Percentiles rank a stretch among this genome's conserved stretches.
Evolutionary conservation across 2,888 invertebrate genomes (phyloP).

Genomic region (Plusia festucae): DNA sequence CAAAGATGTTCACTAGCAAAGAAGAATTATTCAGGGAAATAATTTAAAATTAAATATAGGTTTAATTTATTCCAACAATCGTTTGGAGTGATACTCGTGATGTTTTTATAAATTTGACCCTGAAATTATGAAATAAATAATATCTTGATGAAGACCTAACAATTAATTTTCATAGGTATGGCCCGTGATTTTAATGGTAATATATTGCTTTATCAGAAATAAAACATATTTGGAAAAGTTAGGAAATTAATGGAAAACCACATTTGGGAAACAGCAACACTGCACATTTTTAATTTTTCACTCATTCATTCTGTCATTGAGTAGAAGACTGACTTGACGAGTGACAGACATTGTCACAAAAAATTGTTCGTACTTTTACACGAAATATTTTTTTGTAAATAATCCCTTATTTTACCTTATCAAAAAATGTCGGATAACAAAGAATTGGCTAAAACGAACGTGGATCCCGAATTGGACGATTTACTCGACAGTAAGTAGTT

Average conservation of each 20-base stretch:
- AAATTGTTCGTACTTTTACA: conserved; percentile 45
- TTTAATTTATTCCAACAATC: too few relatives aligned
- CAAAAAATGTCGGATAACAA: conserved; percentile 83
- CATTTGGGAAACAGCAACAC: conserved; percentile 11
- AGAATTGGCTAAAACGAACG: conserved; percentile 75
- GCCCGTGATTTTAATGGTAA: too few relatives aligned
- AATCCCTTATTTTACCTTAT: conserved; percentile 24
- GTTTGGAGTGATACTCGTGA: too few relatives aligned
- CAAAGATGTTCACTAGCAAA: background rate
- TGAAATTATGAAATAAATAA: too few relatives aligned
- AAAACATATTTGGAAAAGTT: background rate
- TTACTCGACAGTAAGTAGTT: conserved; percentile 92
- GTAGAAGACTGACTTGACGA: background rate
- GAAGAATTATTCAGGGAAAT: too few relatives aligned
- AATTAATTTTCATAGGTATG: too few relatives aligned
- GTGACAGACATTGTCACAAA: conserved; percentile 40
- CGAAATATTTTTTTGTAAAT: conserved; percentile 50
- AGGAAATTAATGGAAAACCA: conserved; percentile 6
- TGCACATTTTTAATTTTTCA: too few relatives aligned
- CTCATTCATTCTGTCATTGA: conserved; percentile 17
- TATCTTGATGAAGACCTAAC: too few relatives aligned
- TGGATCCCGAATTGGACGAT: conserved; percentile 92
- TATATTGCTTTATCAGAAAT: too few relatives aligned
- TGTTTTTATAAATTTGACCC: too few relatives aligned
- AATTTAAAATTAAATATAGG: too few relatives aligned